Base-by-base conservation (phyloP, 2,888 invertebrate genomes). In the Melieria picta region DNA sequence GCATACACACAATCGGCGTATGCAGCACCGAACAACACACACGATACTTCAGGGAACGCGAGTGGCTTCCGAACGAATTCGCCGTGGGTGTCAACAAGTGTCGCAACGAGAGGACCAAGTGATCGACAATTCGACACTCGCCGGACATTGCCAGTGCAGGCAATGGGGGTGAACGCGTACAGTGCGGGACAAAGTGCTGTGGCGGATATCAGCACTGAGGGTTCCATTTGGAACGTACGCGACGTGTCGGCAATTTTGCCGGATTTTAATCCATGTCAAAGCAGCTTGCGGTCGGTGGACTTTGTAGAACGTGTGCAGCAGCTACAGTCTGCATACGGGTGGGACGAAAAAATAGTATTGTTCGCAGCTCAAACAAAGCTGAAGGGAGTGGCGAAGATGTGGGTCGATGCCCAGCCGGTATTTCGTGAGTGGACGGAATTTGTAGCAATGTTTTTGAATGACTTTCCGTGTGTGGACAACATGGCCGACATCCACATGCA, bases 341-440 rank as follows among this genome's bases (percentile, higher is more conserved):
- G 76, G 75, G 30, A 65, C 11, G 73, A 74, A 45, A 65, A 55
- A 7, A 7, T 47, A 16, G 50, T 75, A 7, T 58, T 74, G 7
- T 73, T 74, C 47, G 75, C 72, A 45, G 63, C 72, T 1, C 74
- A 71, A 64, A 56, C 65, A 4, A 74, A 75, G 11, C 43, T 76
- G 42, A 71, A 57, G 46, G 76, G 74, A 46, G 72, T 68, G 10
- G 72, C 75, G 9, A 74, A 74, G 52, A 43, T 69, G 5, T 75
- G 75, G 74, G 52, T 71, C 7, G 72, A 75, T 56, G 57, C 72
- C 5, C 74, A 74, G 48, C 66, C 46, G 11, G 62, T 74, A 9
- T 74, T 68, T 68, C 45, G 58, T 9, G 6, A 30, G 1, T 74
- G 74, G 72, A 9, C 30, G 7, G 65, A 73, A 13, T 75, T 75